Evolutionary conservation across 1,140 invertebrate genomes (phyloP).

Genomic region (Brachionus paranguensis): DNA sequence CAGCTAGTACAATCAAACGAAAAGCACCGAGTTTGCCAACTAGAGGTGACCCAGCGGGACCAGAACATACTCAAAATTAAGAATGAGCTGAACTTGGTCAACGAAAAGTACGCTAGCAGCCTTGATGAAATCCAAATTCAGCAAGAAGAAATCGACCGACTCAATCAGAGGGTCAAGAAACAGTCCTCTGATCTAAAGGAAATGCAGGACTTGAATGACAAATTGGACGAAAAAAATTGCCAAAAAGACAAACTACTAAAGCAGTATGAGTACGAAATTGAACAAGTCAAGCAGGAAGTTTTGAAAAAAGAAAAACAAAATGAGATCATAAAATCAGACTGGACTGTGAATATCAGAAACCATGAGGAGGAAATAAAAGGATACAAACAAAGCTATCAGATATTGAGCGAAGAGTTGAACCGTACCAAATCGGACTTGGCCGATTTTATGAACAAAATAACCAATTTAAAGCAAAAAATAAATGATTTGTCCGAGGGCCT

Average conservation of each 20-base stretch:
- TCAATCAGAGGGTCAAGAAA: slow-evolving; percentile 4
- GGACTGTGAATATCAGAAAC: slow-evolving; percentile 10
- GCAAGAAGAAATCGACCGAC: slow-evolving; percentile 16
- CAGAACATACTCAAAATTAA: slow-evolving; percentile 33
- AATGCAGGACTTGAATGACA: slow-evolving; percentile 4
- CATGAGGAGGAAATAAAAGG: slow-evolving; percentile 37
- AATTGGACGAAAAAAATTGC: not conserved
- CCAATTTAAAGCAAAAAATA: slow-evolving; percentile 34
- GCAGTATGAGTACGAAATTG: slow-evolving; percentile 22
- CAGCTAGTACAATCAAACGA: not conserved
- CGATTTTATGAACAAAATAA: slow-evolving; percentile 37
- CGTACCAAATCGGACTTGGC: slow-evolving; percentile 1
- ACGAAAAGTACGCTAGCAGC: not conserved
- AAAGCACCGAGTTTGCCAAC: slow-evolving; percentile 28
- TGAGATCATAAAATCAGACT: not conserved
- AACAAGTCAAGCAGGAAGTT: not conserved
- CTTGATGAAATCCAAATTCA: not conserved
- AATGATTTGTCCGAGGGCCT: slow-evolving; percentile 23
- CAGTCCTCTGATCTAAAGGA: slow-evolving; percentile 14
- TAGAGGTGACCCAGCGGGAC: slow-evolving; percentile 24
- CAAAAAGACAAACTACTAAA: not conserved
- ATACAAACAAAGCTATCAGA: slow-evolving; percentile 38
- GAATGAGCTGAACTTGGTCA: not conserved
- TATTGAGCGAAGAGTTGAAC: slow-evolving; percentile 24
- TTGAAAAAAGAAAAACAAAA: slow-evolving; percentile 16